Conservation (phyloP, 2,888 invertebrate species). For the Silvanus unidentatus region DNA sequence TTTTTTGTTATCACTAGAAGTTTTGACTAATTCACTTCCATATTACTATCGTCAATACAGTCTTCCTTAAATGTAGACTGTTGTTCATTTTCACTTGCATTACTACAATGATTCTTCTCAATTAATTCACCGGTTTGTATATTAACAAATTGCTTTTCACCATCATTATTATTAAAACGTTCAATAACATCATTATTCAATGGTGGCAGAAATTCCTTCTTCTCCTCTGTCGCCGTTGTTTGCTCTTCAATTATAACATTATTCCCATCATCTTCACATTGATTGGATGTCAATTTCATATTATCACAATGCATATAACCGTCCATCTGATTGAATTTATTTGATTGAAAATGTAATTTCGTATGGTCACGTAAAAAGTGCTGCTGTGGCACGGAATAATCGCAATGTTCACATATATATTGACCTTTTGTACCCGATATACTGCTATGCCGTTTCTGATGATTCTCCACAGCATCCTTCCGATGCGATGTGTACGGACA, state of each 20-base stretch:
- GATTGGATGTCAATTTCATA: slow-evolving; percentile 53
- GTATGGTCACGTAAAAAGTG: slow-evolving; percentile 73
- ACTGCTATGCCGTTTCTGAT: slow-evolving; percentile 66
- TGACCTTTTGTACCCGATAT: slow-evolving; percentile 53
- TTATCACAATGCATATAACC: slow-evolving; percentile 58
- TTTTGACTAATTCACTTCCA: slow-evolving; percentile 38
- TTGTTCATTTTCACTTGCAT: slow-evolving; percentile 4
- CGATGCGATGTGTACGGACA: slow-evolving; percentile 77
- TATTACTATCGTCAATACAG: slow-evolving; percentile 20
- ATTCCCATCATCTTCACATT: slow-evolving; percentile 45
- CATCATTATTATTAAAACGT: slow-evolving; percentile 41
- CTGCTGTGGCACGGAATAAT: slow-evolving; percentile 70
- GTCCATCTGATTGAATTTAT: slow-evolving; percentile 53
- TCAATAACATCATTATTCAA: slow-evolving; percentile 29
- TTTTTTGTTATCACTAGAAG: slow-evolving; percentile 37
- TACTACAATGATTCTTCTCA: slow-evolving; percentile 20
- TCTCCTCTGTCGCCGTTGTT: slow-evolving; percentile 22
- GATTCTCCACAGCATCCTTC: slow-evolving; percentile 67
- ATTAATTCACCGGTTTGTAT: slow-evolving; percentile 43
- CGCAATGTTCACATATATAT: slow-evolving; percentile 74
- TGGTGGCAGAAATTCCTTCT: slow-evolving; percentile 29
- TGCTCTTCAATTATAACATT: slow-evolving; percentile 21
- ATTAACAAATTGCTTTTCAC: slow-evolving; percentile 43
- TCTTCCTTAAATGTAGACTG: slow-evolving; percentile 12
- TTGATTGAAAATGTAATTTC: slow-evolving; percentile 66